Base-by-base conservation (phyloP, 2,113 vertebrate species). In the Centrocercus urophasianus region DNA sequence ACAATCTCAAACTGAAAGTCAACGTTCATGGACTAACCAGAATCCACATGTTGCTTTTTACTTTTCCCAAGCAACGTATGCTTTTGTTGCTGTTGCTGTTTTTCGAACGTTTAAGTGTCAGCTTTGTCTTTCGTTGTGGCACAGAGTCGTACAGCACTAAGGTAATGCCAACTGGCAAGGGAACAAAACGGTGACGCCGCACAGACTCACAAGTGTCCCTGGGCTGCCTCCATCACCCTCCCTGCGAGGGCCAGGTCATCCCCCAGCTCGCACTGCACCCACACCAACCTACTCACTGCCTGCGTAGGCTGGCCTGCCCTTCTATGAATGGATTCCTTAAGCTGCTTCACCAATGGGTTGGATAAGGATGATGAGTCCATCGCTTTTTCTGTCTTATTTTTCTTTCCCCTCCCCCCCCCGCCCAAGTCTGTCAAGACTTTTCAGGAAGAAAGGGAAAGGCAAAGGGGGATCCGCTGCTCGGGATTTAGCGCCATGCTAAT, bases 81-180 rank as follows among this genome's bases (percentile, higher is more conserved):
- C 4, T 60, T 25, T 22, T 38, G 15, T 43, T 21, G 3, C 28
- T 36, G 25, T 63, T 63, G 56, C 56, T 57, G 9, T 42, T 50
- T 22, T 56, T 36, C 11, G 6, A 50, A 42, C n/a, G 11, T 15
- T 10, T 56, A 38, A 45, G 13, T 2, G 45, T 83, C 85, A 86
- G 90, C 56, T 79, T 25, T 54, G 45, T 79, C n/a, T 63, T 81
- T 82, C n/a, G 73, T 48, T 90, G 93, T 88, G 91, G 93, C 88
- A 74, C 95, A 96, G 81, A 86, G 76, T 83, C 10, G 54, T 92
- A 96, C 92, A 94, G 94, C 94, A 95, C 96, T 94, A 82, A 97
- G 95, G 96, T 95, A 93, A 89, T 8, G 88, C 84, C 93, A 90
- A 59, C 78, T 36, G 91, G 89, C 94, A 63, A 77, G 45, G 72